Conservation (phyloP, 1,140 invertebrate species). For the Mylabris phalerata region DNA sequence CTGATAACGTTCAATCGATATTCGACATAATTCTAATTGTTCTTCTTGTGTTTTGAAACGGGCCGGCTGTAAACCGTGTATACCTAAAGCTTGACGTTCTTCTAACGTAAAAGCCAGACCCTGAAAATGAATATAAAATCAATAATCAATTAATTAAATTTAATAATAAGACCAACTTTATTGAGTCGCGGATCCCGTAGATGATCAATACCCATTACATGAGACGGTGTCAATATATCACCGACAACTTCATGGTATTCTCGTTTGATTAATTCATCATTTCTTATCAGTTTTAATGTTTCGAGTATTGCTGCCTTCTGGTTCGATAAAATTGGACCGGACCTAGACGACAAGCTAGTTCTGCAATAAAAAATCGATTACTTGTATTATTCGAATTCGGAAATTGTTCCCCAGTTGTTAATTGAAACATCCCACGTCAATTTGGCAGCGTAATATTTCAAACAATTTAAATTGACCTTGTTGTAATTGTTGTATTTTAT, state of each 20-base stretch:
- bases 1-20: slow-evolving; percentile 78
- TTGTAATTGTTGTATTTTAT: background rate
- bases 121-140: slow-evolving; percentile 44
- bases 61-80: slow-evolving; percentile 88
- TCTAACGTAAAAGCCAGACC: slow-evolving; percentile 86
- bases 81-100: slow-evolving; percentile 85
- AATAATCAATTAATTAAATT: background rate
- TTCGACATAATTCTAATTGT: slow-evolving; percentile 81
- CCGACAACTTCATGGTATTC: slow-evolving; percentile 40
- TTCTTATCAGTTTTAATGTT: slow-evolving; percentile 17
- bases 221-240: slow-evolving; percentile 55
- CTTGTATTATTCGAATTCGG: background rate
- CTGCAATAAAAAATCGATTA: background rate
- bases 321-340: background rate
- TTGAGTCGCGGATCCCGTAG: slow-evolving; percentile 75
- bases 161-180: slow-evolving; percentile 53
- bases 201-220: slow-evolving; percentile 74
- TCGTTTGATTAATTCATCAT: slow-evolving; percentile 16
- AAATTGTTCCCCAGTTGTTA: background rate
- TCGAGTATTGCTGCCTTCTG: slow-evolving; percentile 19
- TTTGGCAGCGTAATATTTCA: background rate
- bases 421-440: background rate
- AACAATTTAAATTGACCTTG: background rate
- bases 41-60: slow-evolving; percentile 90
- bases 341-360: slow-evolving; percentile 2